These are phyloP conservation scores for Equus quagga DNA, from an alignment of 2,113 vertebrate species.

Conservation along the genomic window DNA sequence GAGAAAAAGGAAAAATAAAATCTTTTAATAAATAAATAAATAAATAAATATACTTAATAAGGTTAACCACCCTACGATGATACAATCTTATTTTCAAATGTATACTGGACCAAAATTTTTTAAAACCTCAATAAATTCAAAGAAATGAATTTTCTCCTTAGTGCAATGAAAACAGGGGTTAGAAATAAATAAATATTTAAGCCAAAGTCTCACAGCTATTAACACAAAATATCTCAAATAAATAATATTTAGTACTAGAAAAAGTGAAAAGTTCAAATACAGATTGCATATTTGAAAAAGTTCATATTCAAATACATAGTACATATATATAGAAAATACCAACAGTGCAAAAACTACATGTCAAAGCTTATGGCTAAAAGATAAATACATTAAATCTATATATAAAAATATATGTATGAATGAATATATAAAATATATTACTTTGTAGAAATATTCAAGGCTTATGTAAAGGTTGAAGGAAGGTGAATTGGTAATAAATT, in stretches of 20 bases:
- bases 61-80: background rate
- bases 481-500: background rate
- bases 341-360: background rate
- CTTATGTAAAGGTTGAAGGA: background rate
- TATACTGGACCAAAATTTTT: background rate
- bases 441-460: background rate
- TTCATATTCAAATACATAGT: background rate
- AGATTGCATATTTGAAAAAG: background rate
- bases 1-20: too few relatives aligned
- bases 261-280: background rate
- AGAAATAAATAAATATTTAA: constrained; percentile 2
- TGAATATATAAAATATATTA: background rate
- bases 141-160: background rate
- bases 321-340: background rate
- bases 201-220: background rate
- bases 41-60: background rate
- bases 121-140: background rate
- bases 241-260: background rate
- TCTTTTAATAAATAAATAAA: too few relatives aligned
- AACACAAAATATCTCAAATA: background rate
- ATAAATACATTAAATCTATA: background rate
- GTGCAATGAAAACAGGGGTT: background rate
- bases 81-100: background rate
- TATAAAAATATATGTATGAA: too few relatives aligned
- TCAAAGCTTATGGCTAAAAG: background rate